Percentiles rank a stretch among this genome's conserved stretches.
These are phyloP conservation scores for Acrocera orbiculus DNA, from an alignment of 2,888 invertebrate genomes.

Conservation along the genomic window DNA sequence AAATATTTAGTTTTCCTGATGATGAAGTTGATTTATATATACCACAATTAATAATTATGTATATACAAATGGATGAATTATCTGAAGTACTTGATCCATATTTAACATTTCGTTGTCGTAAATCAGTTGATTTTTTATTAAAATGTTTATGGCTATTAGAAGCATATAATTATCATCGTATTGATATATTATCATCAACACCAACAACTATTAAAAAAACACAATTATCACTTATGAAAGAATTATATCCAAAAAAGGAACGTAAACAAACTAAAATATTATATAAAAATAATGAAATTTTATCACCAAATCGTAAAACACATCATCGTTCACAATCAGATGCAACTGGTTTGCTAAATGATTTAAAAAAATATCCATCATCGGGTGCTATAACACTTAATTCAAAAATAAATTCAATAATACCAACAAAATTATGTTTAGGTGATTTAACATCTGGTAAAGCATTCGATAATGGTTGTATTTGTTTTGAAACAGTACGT, in stretches of 20 bases:
- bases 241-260: constrained; percentile 28
- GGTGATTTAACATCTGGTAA: constrained; percentile 87
- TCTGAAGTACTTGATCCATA: constrained; percentile 85
- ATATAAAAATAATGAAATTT: constrained; percentile 10
- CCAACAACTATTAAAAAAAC: constrained; percentile 21
- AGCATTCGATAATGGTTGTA: constrained; percentile 93
- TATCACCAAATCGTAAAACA: constrained; percentile 46
- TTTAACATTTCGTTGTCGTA: constrained; percentile 69
- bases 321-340: constrained; percentile 66
- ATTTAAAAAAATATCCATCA: constrained; percentile 17
- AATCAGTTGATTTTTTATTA: constrained; percentile 89
- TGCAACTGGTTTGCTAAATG: constrained; percentile 48
- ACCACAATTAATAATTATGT: constrained; percentile 95
- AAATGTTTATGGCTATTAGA: constrained; percentile 93
- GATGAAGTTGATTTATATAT: constrained; percentile 93
- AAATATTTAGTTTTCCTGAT: constrained; percentile 87
- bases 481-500: constrained; percentile 71
- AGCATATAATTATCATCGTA: constrained; percentile 50
- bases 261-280: constrained; percentile 16
- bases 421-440: constrained; percentile 47
- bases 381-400: constrained; percentile 19
- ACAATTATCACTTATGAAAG: constrained; percentile 29
- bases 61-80: constrained; percentile 93
- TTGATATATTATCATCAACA: constrained; percentile 19
- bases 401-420: constrained; percentile 20